These are phyloP conservation scores for Macrosteles quadrilineatus DNA, from an alignment of 1,140 invertebrate species.

Conservation along the genomic window DNA sequence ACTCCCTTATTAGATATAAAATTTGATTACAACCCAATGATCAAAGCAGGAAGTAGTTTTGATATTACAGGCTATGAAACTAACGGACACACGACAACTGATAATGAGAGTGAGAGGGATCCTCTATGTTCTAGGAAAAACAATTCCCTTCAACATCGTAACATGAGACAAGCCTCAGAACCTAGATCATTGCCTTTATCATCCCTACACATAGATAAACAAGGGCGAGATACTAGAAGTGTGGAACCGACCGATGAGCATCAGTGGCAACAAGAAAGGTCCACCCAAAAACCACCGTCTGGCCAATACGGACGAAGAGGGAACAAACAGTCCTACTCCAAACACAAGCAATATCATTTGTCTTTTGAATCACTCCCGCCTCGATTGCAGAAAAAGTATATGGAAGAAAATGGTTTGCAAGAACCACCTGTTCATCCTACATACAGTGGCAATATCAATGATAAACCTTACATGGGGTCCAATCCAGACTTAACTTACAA, in stretches of 20 bases:
- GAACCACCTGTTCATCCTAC: constrained; percentile 44
- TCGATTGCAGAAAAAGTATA: constrained; percentile 55
- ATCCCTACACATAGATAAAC: constrained; percentile 49
- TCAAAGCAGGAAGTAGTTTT: not conserved
- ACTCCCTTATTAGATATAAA: constrained; percentile 12
- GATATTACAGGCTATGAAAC: constrained; percentile 6
- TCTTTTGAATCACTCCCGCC: constrained; percentile 55
- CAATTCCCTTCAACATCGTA: constrained; percentile 14
- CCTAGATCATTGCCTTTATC: constrained; percentile 51
- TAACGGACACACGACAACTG: constrained; percentile 1
- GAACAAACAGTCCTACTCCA: constrained; percentile 48
- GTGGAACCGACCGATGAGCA: constrained; percentile 53
- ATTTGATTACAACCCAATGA: constrained; percentile 12
- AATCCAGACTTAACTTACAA: constrained; percentile 24
- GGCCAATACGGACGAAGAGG: constrained; percentile 50
- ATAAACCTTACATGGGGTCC: constrained; percentile 22
- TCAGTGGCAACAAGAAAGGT: constrained; percentile 56
- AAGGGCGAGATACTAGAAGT: constrained; percentile 56
- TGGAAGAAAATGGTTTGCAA: constrained; percentile 51
- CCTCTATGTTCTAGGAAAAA: not conserved
- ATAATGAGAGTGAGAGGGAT: constrained; percentile 7
- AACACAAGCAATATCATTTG: constrained; percentile 37
- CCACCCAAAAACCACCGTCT: constrained; percentile 52
- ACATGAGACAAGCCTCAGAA: constrained; percentile 54
- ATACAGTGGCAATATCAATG: constrained; percentile 6